These are phyloP conservation scores for Fulica atra DNA, from an alignment of 2,113 vertebrate species.

Conservation along the genomic window DNA sequence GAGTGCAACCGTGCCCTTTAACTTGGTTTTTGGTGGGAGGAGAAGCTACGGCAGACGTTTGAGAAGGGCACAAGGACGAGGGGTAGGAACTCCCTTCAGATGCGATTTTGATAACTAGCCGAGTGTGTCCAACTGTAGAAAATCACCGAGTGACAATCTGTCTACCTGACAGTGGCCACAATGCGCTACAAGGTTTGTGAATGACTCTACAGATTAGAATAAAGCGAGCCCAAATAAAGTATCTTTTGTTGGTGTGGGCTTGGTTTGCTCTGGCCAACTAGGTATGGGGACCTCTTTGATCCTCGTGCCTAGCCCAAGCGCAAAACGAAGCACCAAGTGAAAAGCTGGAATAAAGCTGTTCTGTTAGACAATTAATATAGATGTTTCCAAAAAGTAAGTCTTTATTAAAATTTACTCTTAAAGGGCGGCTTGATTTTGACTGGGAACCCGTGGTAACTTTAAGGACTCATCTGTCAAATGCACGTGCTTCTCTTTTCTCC, in stretches of 20 bases:
- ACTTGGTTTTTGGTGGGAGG: slow-evolving; percentile 85
- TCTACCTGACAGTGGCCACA: slow-evolving; percentile 82
- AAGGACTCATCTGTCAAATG: not conserved
- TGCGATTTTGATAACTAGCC: slow-evolving; percentile 82
- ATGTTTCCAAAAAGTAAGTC: not conserved
- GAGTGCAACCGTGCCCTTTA: slow-evolving; percentile 81
- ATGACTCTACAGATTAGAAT: slow-evolving; percentile 77
- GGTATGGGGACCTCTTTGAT: slow-evolving; percentile 53
- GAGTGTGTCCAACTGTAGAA: slow-evolving; percentile 84
- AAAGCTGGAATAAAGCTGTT: slow-evolving; percentile 45
- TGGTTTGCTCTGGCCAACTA: slow-evolving; percentile 58
- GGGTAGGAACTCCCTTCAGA: slow-evolving; percentile 75
- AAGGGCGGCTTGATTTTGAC: not conserved
- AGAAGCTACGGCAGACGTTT: slow-evolving; percentile 80
- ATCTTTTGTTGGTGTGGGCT: slow-evolving; percentile 74
- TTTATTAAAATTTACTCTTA: slow-evolving; percentile 17
- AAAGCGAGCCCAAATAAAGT: slow-evolving; percentile 76
- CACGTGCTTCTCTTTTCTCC: not conserved
- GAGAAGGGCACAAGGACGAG: slow-evolving; percentile 83
- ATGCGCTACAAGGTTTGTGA: slow-evolving; percentile 82
- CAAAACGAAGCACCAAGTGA: not conserved
- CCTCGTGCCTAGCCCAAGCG: not conserved
- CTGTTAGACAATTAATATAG: not conserved
- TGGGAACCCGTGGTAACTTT: not conserved
- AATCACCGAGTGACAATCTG: slow-evolving; percentile 81